Evolutionary conservation across 2,888 invertebrate species (phyloP), one percentile per base, ranked within the genome.

Genomic region (Drosophila demipolita): DNA sequence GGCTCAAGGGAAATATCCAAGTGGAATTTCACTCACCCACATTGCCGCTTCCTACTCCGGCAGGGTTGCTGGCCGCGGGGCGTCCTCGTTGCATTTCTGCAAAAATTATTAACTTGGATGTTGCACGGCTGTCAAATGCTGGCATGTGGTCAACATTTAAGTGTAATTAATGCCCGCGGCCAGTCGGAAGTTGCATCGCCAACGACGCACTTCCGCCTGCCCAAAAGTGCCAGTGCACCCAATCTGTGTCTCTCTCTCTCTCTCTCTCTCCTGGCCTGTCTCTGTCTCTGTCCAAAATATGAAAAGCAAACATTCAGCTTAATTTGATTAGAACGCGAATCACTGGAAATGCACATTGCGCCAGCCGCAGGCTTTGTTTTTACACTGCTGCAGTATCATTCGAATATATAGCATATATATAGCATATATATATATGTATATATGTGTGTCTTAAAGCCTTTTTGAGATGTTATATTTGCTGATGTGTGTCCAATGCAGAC

Each of bases 61-160:
- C 55, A 59, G 53, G 64, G 66, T 63, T 38, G 54, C 12, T 36
- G 48, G 35, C 71, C 68, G 60, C 71, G 64, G 74, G 79, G 66
- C 71, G 29, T 50, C n/a, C 35, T 17, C 57, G 60, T 62, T 81
- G 89, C 87, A 90, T 68, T 72, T 81, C 50, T 66, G 60, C 73
- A 66, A 69, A 60, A 70, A 66, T 79, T 88, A 75, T 86, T 84
- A 82, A 87, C 87, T 87, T 82, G 40, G 32, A 4, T 45, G 45
- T 38, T 12, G 58, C 73, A 55, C 2, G 54, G 60, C 90, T 76
- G 87, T 58, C 89, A 91, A 92, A 92, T 93, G 91, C 87, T 91
- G 88, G 92, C 92, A 92, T 92, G 93, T 92, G 92, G 93, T 92
- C 91, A 92, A 89, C 83, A 89, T 91, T 91, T 92, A 91, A 92